phyloP scores from a whole-genome alignment of 2,113 vertebrate species.

The Alouatta palliata region DNA sequence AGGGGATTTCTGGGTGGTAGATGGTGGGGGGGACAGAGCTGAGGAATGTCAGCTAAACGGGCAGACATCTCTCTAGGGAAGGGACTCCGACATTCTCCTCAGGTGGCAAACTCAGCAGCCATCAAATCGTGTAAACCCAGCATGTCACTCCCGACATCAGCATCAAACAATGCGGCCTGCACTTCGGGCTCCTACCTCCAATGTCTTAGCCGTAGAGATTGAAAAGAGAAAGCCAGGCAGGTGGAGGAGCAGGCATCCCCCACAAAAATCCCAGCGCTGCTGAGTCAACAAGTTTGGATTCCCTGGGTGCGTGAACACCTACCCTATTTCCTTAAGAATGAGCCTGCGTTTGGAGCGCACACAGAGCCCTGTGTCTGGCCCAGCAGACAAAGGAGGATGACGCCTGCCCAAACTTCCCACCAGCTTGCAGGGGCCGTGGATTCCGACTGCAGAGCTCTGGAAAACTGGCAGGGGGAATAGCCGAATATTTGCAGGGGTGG shows the following conservation, averaged over 20 bases:
- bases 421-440: not conserved
- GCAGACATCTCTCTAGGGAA: not conserved
- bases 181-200: not conserved
- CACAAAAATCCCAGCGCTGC: constrained; percentile 41
- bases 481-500: not conserved
- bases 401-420: not conserved
- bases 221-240: not conserved
- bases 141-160: not conserved
- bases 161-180: not conserved
- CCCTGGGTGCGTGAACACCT: not conserved
- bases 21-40: not conserved
- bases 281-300: not conserved
- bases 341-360: not conserved
- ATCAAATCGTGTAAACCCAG: not conserved
- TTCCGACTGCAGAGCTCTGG: not conserved
- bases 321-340: not conserved
- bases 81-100: not conserved
- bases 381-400: not conserved
- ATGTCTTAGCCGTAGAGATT: not conserved
- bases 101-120: not conserved
- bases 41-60: not conserved
- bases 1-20: not conserved
- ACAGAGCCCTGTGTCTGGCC: constrained; percentile 28
- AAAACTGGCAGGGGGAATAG: not conserved
- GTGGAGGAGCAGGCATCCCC: not conserved